Base-by-base conservation (phyloP, 2,113 vertebrate genomes). In the Ivindomyrus marchei region DNA sequence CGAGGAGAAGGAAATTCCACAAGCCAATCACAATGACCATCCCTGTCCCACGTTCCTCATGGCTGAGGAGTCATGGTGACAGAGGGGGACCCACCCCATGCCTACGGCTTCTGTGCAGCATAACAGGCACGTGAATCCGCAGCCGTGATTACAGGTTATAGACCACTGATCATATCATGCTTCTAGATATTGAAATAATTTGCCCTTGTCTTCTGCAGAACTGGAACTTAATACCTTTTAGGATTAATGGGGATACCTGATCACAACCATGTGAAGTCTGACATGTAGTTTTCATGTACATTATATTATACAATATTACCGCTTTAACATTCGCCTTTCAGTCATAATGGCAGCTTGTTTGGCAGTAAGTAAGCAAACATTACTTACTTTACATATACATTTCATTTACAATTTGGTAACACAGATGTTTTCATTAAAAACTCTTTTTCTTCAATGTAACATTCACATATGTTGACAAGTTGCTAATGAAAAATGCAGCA, bases 11-110 rank as follows among this genome's bases (percentile, higher is more conserved):
- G 92, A 99, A 99, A 95, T 99, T 99, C 93, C 98, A 99, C 94
- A 99, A 99, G 89, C 98, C 98, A 1, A 99, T 99, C 95, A 99
- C 98, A 21, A 99, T 99, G 98, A 99, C 97, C 36, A 99, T 99
- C 93, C 98, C 98, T 0, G 96, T 99, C 91, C 98, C 98, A 0
- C 97, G 98, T 0, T 97, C 97, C 0, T 99, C 98, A 0, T 98
- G 98, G 92, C 98, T 98, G 95, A 98, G 98, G 4, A 93, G 91
- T 88, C 96, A 96, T 1, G 98, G 98, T 66, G 98, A 98, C 94
- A 98, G 98, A 94, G 98, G 98, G 88, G 98, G 99, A 89, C 95
- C 91, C 0, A 98, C 97, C 0, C 98, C 98, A 77, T 98, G 97
- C 91, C 97, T 99, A 27, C 97, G 98, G 31, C 97, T 99, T 27